phyloP scores from a whole-genome alignment of 2,113 vertebrate genomes.

The Phaetusa simplex region DNA sequence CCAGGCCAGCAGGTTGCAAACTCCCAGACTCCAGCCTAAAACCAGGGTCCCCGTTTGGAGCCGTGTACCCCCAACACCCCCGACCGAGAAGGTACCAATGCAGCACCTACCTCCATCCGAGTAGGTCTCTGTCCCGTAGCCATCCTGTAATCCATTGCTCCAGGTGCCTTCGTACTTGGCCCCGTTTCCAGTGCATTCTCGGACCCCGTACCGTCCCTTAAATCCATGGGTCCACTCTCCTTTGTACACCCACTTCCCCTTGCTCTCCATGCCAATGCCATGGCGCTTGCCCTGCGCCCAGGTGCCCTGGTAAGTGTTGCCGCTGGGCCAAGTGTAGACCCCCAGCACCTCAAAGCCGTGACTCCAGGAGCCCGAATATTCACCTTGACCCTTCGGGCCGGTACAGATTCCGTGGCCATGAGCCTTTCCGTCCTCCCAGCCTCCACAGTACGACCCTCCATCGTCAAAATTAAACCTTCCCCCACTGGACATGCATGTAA shows the following conservation, averaged over 20 bases:
- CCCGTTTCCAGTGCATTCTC: slow-evolving; percentile 92
- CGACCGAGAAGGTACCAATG: background rate
- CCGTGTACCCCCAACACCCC: background rate
- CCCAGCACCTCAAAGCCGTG: slow-evolving; percentile 98
- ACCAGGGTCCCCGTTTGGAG: accelerated
- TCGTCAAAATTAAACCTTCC: slow-evolving; percentile 99
- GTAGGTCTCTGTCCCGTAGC: slow-evolving; percentile 98
- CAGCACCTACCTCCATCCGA: slow-evolving; percentile 93
- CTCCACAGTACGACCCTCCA: slow-evolving; percentile 99
- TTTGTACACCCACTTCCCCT: slow-evolving; percentile 98
- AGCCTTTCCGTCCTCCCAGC: slow-evolving; percentile 99
- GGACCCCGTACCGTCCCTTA: slow-evolving; percentile 97
- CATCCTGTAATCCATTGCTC: slow-evolving; percentile 98
- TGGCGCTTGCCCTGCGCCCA: slow-evolving; percentile 99
- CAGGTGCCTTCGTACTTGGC: slow-evolving; percentile 98
- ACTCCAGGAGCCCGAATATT: slow-evolving; percentile 97
- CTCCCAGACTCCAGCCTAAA: background rate
- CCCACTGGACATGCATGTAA: slow-evolving; percentile 91
- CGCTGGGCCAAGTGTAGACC: slow-evolving; percentile 98
- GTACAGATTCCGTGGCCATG: slow-evolving; percentile 99
- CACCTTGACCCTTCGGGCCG: slow-evolving; percentile 97
- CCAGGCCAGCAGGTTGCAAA: background rate
- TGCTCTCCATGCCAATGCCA: slow-evolving; percentile 95
- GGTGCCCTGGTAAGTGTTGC: slow-evolving; percentile 98
- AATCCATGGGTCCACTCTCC: slow-evolving; percentile 99